phyloP scores from a whole-genome alignment of 1,140 invertebrate genomes.

The Habropoda laboriosa region DNA sequence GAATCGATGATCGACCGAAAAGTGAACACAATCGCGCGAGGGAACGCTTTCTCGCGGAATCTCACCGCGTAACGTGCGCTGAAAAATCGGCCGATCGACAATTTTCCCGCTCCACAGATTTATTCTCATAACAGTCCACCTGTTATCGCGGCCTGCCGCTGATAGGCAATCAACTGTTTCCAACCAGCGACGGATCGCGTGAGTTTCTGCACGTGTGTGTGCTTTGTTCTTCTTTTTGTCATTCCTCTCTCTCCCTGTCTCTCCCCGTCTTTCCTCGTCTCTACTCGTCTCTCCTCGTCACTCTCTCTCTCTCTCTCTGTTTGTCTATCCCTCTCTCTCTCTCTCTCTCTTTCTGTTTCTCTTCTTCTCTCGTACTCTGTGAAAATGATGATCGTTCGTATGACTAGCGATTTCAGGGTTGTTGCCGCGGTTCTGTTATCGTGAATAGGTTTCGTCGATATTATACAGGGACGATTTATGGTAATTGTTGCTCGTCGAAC shows the following conservation, averaged over 20 bases:
- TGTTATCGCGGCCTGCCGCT: slow-evolving; percentile 50
- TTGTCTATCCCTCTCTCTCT: too few species aligned
- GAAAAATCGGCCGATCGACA: slow-evolving; percentile 55
- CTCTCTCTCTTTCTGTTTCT: background rate
- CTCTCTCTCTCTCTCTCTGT: too few species aligned
- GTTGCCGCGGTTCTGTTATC: background rate
- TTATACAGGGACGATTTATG: background rate
- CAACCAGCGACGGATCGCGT: background rate
- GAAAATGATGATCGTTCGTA: background rate
- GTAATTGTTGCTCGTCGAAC: background rate
- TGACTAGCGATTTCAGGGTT: background rate
- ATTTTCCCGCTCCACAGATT: slow-evolving; percentile 41
- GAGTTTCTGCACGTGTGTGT: background rate
- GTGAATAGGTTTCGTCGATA: background rate
- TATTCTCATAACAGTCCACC: slow-evolving; percentile 59
- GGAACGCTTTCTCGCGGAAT: slow-evolving; percentile 12
- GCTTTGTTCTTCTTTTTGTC: background rate
- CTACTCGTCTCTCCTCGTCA: too few species aligned
- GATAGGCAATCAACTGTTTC: slow-evolving; percentile 45
- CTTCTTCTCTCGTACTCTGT: background rate
- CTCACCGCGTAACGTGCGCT: slow-evolving; percentile 14
- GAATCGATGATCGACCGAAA: slow-evolving; percentile 39
- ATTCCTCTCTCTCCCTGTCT: too few species aligned
- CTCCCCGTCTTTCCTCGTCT: too few species aligned
- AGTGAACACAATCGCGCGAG: slow-evolving; percentile 26